Evolutionary conservation across 1,140 invertebrate genomes (phyloP), one percentile per base, ranked within the genome.

Genomic region (Drosophila ficusphila): DNA sequence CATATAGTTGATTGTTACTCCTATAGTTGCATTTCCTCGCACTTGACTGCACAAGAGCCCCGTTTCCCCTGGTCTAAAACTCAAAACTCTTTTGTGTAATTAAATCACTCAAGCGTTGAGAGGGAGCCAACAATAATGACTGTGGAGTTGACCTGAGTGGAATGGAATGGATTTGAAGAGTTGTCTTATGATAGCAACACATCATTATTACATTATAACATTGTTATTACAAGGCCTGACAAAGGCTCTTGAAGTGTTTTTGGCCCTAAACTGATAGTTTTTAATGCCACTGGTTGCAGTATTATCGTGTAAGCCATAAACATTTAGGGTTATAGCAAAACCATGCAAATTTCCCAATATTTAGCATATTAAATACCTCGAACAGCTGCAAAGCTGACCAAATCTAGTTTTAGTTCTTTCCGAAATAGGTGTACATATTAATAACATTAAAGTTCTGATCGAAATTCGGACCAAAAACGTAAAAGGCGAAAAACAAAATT

Each of bases 51-150:
- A 83, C 79, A 81, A 41, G 48, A 38, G 14, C 33, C 25, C 25
- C 23, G n/a, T 3, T 36, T 25, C 34, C 34, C 27, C 33, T 14
- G 11, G 16, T 14, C 51, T 4, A 23, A 18, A 27, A 44, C 38
- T 48, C 14, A 2, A 42, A 60, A 42, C 42, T 58, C 61, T 73
- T 68, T 76, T 65, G 61, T 82, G 78, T 85, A 85, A 85, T 85
- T 85, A 85, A 85, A 85, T 85, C 81, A 86, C 81, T 85, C 81
- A 42, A 86, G 67, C 81, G 76, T 86, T 81, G 82, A 83, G 49
- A 25, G 46, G 72, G 36, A 14, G 41, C 16, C 21, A n/a, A 14
- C 60, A 31, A 46, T 29, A 47, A 27, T n/a, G 36, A 46, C 47
- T 29, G 47, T 16, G 23, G 64, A 42, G 53, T 61, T 47, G 67